Evolutionary conservation across 2,888 invertebrate genomes (phyloP), one percentile per base, ranked within the genome.

Genomic region (Athripsodes cinereus): DNA sequence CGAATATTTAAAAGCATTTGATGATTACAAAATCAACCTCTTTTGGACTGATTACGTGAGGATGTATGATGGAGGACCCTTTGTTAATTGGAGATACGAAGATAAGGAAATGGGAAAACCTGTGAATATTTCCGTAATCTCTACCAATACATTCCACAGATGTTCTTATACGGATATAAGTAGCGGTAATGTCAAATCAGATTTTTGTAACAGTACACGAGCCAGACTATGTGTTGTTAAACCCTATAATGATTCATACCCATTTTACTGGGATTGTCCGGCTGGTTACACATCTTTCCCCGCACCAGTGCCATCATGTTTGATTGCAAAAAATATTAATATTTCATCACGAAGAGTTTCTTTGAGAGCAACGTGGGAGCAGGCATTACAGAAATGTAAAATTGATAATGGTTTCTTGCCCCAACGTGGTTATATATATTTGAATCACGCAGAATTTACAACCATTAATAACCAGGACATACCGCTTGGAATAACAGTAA

Each of bases 21-120:
- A 11, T 6, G 52, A 21, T 22, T 10, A 47, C 1, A 55, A 50
- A 1, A 55, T 56, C n/a, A 55, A 60, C 21, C 65, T 66, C n/a
- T 63, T 78, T 64, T 79, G 79, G 79, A 72, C 74, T 0, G 77
- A 78, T 54, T 78, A 73, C 64, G 75, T 70, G 60, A 69, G 74
- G 1, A 55, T 71, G 19, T 77, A 78, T 60, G 70, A 73, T 3
- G 75, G 76, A 2, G 78, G 79, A 1, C 73, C 74, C 1, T 77
- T 74, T 61, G 67, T 76, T 2, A 76, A 77, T 60, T 72, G 71
- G 70, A 73, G 75, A 1, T 71, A 68, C 53, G 72, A 73, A 8
- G 68, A 70, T 47, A 31, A 40, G 63, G 66, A n/a, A 68, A 69
- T 20, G 74, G 74, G 63, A 11, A 18, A 59, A 20, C 57, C 53